Percentiles rank a stretch among this genome's conserved stretches.
Evolutionary conservation across 1,140 invertebrate species (phyloP).

Genomic region (Ruditapes philippinarum): DNA sequence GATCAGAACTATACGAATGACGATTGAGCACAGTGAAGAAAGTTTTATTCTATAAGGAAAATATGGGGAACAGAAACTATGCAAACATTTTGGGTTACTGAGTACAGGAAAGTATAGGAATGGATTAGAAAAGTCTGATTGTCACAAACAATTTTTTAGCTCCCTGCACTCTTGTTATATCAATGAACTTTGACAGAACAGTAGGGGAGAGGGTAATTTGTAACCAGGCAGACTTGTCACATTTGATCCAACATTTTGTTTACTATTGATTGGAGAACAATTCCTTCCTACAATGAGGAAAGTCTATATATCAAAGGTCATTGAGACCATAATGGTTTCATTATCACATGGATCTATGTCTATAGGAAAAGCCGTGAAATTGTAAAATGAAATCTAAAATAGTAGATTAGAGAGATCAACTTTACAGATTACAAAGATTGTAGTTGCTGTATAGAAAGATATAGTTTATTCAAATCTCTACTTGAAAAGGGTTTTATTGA

Average conservation of each 20-base stretch:
- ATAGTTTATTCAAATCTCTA: background rate
- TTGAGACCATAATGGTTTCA: background rate
- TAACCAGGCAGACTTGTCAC: slow-evolving; percentile 8
- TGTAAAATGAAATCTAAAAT: background rate
- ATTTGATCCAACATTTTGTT: slow-evolving; percentile 1
- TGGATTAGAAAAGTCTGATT: too few relatives aligned
- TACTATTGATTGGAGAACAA: background rate
- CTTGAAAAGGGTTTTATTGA: too few relatives aligned
- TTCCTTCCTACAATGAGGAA: background rate
- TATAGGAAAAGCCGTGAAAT: background rate
- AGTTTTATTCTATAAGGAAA: too few relatives aligned
- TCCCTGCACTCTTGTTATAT: background rate
- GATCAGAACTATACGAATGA: too few relatives aligned
- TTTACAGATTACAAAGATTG: background rate
- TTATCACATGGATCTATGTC: background rate
- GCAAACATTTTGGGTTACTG: too few relatives aligned
- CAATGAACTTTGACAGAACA: background rate
- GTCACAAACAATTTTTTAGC: background rate
- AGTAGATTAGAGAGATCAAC: background rate
- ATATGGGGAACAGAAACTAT: too few relatives aligned
- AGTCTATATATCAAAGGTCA: slow-evolving; percentile 1
- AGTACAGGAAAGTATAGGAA: background rate
- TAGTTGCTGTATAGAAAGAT: background rate
- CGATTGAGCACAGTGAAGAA: too few relatives aligned
- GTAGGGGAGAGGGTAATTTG: background rate